phyloP scores from a whole-genome alignment of 2,888 invertebrate genomes.

The Mycalesis mineus region DNA sequence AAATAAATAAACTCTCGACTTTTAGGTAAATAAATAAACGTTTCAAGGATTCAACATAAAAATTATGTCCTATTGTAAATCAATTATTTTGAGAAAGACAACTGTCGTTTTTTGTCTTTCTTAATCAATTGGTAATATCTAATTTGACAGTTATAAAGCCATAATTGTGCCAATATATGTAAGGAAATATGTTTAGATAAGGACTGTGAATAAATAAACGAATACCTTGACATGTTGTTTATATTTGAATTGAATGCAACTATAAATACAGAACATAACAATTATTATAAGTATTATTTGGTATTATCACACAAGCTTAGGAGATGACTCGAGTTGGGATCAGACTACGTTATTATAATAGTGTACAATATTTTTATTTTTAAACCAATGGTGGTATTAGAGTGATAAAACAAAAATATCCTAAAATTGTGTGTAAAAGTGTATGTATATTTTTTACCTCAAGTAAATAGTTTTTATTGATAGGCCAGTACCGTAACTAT shows the following conservation, averaged over 20 bases:
- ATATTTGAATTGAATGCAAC: neutral
- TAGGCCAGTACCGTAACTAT: no score
- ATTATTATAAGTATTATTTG: neutral
- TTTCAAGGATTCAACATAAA: slow-evolving; percentile 13
- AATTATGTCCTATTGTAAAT: slow-evolving; percentile 16
- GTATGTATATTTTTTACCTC: no score
- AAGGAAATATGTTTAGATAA: slow-evolving; percentile 11
- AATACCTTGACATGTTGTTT: slow-evolving; percentile 20
- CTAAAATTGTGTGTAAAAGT: no score
- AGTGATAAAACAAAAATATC: no score
- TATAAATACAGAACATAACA: neutral
- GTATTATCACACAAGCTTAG: neutral
- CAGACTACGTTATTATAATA: neutral
- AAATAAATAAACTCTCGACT: neutral
- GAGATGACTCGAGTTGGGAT: neutral
- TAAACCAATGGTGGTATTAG: no score
- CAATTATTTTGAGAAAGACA: slow-evolving; percentile 75
- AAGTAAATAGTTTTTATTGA: no score
- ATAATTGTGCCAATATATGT: slow-evolving; percentile 46
- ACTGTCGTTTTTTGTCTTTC: slow-evolving; percentile 63
- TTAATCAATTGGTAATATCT: slow-evolving; percentile 56
- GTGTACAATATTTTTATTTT: no score
- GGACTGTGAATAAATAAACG: slow-evolving; percentile 20
- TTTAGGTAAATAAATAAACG: neutral
- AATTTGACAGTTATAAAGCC: slow-evolving; percentile 9